Percentiles rank a stretch among this genome's conserved stretches.
These are phyloP conservation scores for Thinocorus orbignyianus DNA, from an alignment of 2,113 vertebrate genomes.

Conservation along the genomic window DNA sequence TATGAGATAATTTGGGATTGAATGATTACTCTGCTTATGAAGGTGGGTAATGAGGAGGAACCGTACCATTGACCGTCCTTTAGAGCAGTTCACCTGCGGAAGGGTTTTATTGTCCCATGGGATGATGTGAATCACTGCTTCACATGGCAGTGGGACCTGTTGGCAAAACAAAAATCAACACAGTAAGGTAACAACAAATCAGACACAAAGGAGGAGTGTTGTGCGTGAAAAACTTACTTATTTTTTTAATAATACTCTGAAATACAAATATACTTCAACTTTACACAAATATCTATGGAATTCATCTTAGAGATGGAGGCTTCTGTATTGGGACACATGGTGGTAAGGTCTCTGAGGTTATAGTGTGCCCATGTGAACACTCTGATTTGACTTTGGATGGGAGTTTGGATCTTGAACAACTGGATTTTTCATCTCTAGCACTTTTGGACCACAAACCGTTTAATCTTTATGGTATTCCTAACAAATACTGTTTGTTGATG, in stretches of 20 bases:
- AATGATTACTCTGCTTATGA: not conserved
- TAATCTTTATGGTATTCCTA: not conserved
- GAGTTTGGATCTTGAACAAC: not conserved
- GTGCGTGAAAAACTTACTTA: not conserved
- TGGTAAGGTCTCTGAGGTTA: not conserved
- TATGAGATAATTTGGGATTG: not conserved
- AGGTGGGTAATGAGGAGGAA: not conserved
- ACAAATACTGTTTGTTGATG: not conserved
- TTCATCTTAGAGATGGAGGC: not conserved
- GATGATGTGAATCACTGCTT: slow-evolving; percentile 74
- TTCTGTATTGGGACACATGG: not conserved
- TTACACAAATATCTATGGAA: not conserved
- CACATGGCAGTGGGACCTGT: slow-evolving; percentile 74
- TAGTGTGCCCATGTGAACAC: not conserved
- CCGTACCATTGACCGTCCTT: not conserved
- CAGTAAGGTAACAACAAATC: not conserved
- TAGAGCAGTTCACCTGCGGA: slow-evolving; percentile 65
- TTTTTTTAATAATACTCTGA: not conserved
- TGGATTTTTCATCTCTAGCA: not conserved
- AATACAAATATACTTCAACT: not conserved
- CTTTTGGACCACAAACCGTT: not conserved
- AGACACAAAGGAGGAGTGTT: not conserved
- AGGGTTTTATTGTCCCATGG: slow-evolving; percentile 71
- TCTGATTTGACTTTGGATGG: not conserved
- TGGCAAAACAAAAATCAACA: not conserved